Percentiles rank a stretch among this genome's conserved stretches.
Conservation (phyloP, 2,113 vertebrate species). For the Campylomormyrus tamandua region DNA sequence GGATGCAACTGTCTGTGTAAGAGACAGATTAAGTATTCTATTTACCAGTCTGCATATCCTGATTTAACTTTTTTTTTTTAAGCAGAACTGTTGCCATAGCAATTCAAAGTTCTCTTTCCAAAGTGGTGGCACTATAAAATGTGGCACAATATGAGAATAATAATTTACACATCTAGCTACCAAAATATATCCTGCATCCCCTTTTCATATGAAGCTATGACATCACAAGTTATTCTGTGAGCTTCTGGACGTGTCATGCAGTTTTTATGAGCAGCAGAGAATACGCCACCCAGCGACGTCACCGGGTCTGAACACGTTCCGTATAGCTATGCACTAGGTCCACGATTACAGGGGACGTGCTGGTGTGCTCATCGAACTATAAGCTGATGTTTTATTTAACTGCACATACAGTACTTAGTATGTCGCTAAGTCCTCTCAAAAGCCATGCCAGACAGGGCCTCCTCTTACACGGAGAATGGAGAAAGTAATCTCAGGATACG, state of each 20-base stretch:
- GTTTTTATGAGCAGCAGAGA: not conserved
- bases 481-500: not conserved
- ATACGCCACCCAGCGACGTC: not conserved
- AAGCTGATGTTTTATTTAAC: not conserved
- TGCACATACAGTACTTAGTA: not conserved
- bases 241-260: not conserved
- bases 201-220: not conserved
- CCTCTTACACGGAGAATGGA: not conserved
- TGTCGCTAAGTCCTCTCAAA: not conserved
- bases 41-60: not conserved
- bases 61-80: not conserved
- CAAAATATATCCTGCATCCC: not conserved
- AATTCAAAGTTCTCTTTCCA: not conserved
- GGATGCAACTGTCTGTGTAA: not conserved
- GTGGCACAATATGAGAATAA: not conserved
- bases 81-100: not conserved
- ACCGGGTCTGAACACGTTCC: not conserved
- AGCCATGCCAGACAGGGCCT: not conserved
- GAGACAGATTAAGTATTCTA: not conserved
- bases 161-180: not conserved
- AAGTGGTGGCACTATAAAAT: not conserved
- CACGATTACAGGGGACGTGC: not conserved
- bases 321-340: not conserved
- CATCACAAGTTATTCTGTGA: not conserved
- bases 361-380: not conserved